Percentiles rank a stretch among this genome's conserved stretches.
Conservation (phyloP, 23 tunicate genomes). For the Ascidia mentula region DNA sequence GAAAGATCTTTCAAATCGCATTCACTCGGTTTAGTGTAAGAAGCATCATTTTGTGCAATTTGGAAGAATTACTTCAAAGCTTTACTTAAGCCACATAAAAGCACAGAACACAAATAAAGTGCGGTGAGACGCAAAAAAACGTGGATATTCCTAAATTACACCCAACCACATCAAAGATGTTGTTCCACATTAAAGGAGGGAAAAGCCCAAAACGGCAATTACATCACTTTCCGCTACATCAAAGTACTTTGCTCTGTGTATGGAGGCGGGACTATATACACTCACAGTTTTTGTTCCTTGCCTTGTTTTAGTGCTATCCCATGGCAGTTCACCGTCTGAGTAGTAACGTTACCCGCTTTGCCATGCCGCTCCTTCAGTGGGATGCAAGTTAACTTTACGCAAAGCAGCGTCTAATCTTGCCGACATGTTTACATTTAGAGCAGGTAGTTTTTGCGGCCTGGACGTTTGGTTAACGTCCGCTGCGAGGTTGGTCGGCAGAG, state of each 20-base stretch:
- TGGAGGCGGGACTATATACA: not conserved
- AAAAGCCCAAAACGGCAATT: too few species aligned
- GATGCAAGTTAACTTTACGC: not conserved
- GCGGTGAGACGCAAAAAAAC: too few species aligned
- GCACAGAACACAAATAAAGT: too few species aligned
- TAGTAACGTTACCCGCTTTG: not conserved
- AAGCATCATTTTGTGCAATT: too few species aligned
- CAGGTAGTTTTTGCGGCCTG: not conserved
- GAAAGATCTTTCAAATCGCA: too few species aligned
- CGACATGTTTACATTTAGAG: not conserved
- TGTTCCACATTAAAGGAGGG: too few species aligned
- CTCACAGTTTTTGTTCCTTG: not conserved
- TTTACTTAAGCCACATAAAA: too few species aligned
- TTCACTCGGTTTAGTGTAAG: too few species aligned
- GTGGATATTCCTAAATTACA: too few species aligned
- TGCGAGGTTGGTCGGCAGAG: not conserved
- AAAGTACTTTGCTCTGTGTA: not conserved
- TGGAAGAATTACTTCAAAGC: too few species aligned
- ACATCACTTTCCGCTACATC: too few species aligned
- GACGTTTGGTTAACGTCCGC: not conserved
- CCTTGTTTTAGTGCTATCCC: not conserved
- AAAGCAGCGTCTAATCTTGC: not conserved
- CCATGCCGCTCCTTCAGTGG: not conserved
- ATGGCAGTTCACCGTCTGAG: not conserved
- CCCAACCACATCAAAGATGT: too few species aligned